A percentile compares a stretch with the other conserved stretches of the same genome.
These are phyloP conservation scores for Leucophenga montana DNA, from an alignment of 2,888 invertebrate species.

Conservation along the genomic window DNA sequence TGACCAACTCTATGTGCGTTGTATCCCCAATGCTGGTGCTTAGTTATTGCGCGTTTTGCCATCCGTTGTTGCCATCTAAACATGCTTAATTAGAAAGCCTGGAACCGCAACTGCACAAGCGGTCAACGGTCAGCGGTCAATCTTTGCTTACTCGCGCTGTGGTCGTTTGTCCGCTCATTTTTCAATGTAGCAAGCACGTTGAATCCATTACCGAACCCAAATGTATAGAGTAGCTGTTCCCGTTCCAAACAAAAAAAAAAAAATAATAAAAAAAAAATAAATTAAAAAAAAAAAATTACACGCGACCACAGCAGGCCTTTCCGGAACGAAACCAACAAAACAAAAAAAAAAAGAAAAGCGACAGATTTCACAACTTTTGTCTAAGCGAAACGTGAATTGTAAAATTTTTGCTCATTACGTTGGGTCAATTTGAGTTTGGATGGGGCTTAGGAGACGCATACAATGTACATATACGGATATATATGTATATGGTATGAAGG, in stretches of 20 bases:
- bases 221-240: background rate
- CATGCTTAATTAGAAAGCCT: slow-evolving; percentile 67
- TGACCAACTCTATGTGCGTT: too few species aligned
- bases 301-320: too few species aligned
- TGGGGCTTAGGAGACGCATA: background rate
- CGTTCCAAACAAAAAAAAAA: slow-evolving; percentile 8
- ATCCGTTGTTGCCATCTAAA: slow-evolving; percentile 50
- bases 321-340: background rate
- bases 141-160: background rate
- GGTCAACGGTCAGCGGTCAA: slow-evolving; percentile 10
- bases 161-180: slow-evolving; percentile 49
- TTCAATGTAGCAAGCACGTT: slow-evolving; percentile 50
- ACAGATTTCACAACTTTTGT: slow-evolving; percentile 7
- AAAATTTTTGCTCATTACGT: slow-evolving; percentile 50
- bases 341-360: background rate
- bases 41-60: slow-evolving; percentile 28
- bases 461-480: too few species aligned
- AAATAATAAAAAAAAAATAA: background rate
- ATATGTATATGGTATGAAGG: too few species aligned
- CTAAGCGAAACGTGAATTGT: slow-evolving; percentile 27
- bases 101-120: slow-evolving; percentile 29
- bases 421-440: background rate
- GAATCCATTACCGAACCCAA: background rate
- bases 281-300: background rate
- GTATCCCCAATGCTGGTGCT: background rate